Percentiles rank a stretch among this genome's conserved stretches.
Conservation (phyloP, 2,113 vertebrate species). For the Lampris incognitus region DNA sequence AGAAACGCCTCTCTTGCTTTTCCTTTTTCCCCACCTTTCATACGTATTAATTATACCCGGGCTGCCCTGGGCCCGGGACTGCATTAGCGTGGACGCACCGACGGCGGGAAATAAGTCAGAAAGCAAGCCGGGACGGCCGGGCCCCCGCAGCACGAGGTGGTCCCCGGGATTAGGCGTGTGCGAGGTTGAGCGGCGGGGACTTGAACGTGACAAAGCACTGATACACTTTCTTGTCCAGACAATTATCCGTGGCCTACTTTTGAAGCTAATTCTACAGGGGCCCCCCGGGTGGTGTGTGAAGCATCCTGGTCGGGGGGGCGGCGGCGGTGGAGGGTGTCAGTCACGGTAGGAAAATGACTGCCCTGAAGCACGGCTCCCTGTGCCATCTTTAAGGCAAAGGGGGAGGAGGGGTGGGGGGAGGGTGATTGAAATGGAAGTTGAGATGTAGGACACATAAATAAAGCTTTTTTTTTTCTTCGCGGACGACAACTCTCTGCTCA, state of each 20-base stretch:
- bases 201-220: conserved; percentile 77
- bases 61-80: conserved; percentile 65
- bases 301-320: conserved; percentile 61
- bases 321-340: conserved; percentile 73
- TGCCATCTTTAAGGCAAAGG: conserved; percentile 49
- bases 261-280: conserved; percentile 77
- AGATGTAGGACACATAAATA: conserved; percentile 78
- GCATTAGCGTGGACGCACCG: conserved; percentile 72
- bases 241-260: conserved; percentile 82
- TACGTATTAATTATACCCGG: conserved; percentile 75
- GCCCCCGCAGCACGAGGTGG: conserved; percentile 58
- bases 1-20: conserved; percentile 68
- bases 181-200: conserved; percentile 75
- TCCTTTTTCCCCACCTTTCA: conserved; percentile 70
- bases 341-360: conserved; percentile 77
- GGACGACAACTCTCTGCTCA: conserved; percentile 55
- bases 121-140: conserved; percentile 43
- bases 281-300: conserved; percentile 77
- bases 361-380: conserved; percentile 72
- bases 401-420: conserved; percentile 32
- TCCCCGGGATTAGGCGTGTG: conserved; percentile 69
- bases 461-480: conserved; percentile 58
- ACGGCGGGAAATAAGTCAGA: conserved; percentile 66
- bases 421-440: conserved; percentile 79
- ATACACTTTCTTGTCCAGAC: conserved; percentile 80